phyloP scores from a whole-genome alignment of 37 sponge, comb jelly and placozoan species.

The Aphrocallistes beatrix region DNA sequence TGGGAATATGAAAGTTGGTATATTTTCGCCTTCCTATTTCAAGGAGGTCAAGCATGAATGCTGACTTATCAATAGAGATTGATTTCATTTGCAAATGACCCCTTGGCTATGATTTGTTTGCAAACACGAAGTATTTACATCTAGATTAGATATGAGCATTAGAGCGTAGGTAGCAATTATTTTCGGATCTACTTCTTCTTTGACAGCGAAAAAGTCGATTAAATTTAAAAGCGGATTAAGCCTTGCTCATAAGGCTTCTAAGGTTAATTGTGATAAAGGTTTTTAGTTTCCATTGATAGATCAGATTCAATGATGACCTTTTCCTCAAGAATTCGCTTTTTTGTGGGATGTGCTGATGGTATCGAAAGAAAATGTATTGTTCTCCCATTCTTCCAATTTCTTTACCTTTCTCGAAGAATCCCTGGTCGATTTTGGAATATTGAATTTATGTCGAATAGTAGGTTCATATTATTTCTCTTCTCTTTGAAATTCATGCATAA shows the following conservation, averaged over 20 bases:
- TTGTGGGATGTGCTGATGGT: no score
- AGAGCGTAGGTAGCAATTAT: slow-evolving; percentile 7
- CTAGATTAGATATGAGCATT: slow-evolving; percentile 5
- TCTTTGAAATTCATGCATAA: no score
- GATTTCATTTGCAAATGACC: neutral
- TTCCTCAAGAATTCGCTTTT: no score
- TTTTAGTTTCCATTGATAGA: slow-evolving; percentile 11
- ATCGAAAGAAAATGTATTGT: no score
- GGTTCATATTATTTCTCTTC: no score
- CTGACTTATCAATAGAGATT: neutral
- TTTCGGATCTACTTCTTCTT: neutral
- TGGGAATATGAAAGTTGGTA: neutral
- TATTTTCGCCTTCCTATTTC: slow-evolving; percentile 15
- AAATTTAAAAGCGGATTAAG: neutral
- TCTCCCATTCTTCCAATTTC: no score
- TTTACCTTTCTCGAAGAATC: no score
- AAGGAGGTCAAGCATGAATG: slow-evolving; percentile 10
- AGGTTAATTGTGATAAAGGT: neutral
- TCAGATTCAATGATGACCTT: slow-evolving; percentile 7
- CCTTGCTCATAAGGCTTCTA: neutral
- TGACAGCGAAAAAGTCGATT: neutral
- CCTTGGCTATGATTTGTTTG: neutral
- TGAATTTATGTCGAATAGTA: no score
- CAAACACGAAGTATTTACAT: neutral
- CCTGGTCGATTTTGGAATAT: no score